Base-by-base conservation (phyloP, 2,888 invertebrate genomes). In the Venusia cambrica region DNA sequence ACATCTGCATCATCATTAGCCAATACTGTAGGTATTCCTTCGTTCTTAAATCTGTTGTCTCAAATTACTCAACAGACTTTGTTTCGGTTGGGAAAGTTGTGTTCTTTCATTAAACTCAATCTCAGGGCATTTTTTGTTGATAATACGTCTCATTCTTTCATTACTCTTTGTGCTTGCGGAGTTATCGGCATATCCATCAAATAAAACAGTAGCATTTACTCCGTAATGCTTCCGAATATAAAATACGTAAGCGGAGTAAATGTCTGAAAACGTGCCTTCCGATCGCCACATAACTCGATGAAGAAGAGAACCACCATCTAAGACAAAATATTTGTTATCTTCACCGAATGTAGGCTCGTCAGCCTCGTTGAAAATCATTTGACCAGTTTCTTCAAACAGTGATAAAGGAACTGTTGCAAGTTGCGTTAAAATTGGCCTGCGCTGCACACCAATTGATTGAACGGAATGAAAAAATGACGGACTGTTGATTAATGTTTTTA, bases 1-100 rank as follows among this genome's bases (percentile, higher is more conserved):
- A n/a, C 12, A n/a, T 24, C 13, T 4, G 24, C 11, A 10, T 24
- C 24, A 12, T 24, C 24, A 13, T 6, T 10, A 6, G 13, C 6
- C 4, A 13, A 13, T 13, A 6, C 11, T 4, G 24, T 5, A 12
- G 24, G 3, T 13, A 5, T n/a, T 24, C 2, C 4, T 12, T 24
- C n/a, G n/a, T 24, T 16, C 3, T 16, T 2, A n/a, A 16, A 3
- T n/a, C 5, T 3, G 5, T 4, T 5, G n/a, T 2, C n/a, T n/a
- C n/a, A n/a, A n/a, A n/a, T n/a, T n/a, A n/a, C n/a, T n/a, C n/a
- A n/a, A n/a, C n/a, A n/a, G n/a, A n/a, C n/a, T n/a, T n/a, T n/a
- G n/a, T n/a, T n/a, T n/a, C n/a, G n/a, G n/a, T n/a, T n/a, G n/a
- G n/a, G n/a, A n/a, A n/a, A n/a, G n/a, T n/a, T n/a, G n/a, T n/a